Base-by-base conservation (phyloP, 2,113 vertebrate species). In the Thunnus maccoyii region DNA sequence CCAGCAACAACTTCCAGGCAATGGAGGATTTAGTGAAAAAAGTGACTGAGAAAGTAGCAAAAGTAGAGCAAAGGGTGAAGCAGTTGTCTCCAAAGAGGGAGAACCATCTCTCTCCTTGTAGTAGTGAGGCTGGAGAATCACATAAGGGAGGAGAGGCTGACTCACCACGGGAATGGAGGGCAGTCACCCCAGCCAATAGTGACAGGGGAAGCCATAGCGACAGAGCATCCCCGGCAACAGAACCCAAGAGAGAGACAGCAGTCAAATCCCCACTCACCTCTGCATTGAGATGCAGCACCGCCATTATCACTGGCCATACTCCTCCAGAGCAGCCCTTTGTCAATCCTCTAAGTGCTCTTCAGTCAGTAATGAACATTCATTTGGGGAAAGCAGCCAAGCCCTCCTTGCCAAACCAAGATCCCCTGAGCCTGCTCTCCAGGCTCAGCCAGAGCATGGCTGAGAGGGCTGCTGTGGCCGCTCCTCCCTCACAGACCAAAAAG, bases 361-460 rank as follows among this genome's bases (percentile, higher is more conserved):
- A 99, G 81, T 99, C 98, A 2, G 97, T 99, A 92, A 99, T 99
- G 98, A 99, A 99, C 92, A 97, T 99, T 92, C 98, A 99, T 94
- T 95, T 99, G 87, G 98, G 97, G 78, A 99, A 99, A 95, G 98
- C 97, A 16, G 98, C 98, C 89, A 99, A 99, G 91, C 98, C 98
- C 1, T 96, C 97, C n/a, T 92, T 97, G 91, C 97, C 98, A 0
- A 95, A 96, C 68, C 95, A 99, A 70, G 98, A 99, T 94, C 98
- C 98, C 85, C 96, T 99, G 96, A 99, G 97, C 90, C 97, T 99
- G 96, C 96, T 99, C 51, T 98, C 99, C 86, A 98, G 97, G 94
- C 98, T 99, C 93, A 99, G 97, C 94, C 98, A 99, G 90, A 99
- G 96, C 93, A 96, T 99, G 95, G 97, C 97, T 0, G 98, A 99